Base-by-base conservation (phyloP, 2,888 invertebrate genomes). In the Villa cingulata region DNA sequence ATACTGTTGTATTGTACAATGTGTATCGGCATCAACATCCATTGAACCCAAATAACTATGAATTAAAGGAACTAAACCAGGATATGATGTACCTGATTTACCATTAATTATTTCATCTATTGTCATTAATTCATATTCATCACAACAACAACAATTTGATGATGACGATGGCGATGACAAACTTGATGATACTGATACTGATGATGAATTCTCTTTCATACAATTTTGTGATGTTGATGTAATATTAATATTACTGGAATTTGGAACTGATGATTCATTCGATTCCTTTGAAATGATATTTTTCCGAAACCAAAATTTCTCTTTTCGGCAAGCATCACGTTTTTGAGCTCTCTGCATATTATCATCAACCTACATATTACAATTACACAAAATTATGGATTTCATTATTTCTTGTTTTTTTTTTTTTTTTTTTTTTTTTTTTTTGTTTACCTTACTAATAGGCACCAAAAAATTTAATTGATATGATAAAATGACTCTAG, bases 1-100 rank as follows among this genome's bases (percentile, higher is more conserved):
- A 72, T 98, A 98, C 71, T 95, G 90, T 67, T 89, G 87, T 60
- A 98, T 87, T 10, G 94, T 92, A 72, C 97, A 97, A 67, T 91
- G 88, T 37, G 96, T 97, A 69, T 97, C 97, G 2, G 95, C 92
- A 72, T 98, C 98, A 43, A 96, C 88, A 67, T 98, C 96, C 81
- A 96, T 90, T 51, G 86, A 87, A 55, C 86, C 85, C 58, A 98
- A 74, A 71, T 94, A 98, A 59, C 86, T 89, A 65, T 91, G 86
- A 52, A 98, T 91, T 57, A 99, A 72, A 4, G 95, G 89, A 55
- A 96, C 81, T 58, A 99, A 74, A 0, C 98, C 98, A 20, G 95
- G 94, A 72, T 97, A 99, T 51, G 83, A 1, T 32, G 3, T n/a
- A 32, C 48, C 45, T 48, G 67, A 63, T 59, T 64, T 86, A 62